Evolutionary conservation across 2,888 invertebrate species (phyloP), one percentile per base, ranked within the genome.

Genomic region (Synergus japonicus): DNA sequence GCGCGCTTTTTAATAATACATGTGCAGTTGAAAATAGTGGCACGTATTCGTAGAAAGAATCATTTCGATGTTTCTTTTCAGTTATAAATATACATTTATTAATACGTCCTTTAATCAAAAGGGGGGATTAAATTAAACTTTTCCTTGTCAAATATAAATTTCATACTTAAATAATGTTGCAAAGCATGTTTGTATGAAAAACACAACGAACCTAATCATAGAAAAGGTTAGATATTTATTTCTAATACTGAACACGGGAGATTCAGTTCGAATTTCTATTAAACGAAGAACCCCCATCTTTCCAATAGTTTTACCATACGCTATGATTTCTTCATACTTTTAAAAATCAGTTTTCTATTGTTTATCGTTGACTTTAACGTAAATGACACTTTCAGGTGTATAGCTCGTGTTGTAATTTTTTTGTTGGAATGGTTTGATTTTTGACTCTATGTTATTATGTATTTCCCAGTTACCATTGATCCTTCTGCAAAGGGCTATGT

Each of bases 171-270:
- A 60, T 60, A 22, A 60, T 60, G 4, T 60, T 22, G 18, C 60
- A 60, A 22, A 22, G n/a, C 22, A 60, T 2, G 18, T 22, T 18
- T 22, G 9, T 4, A 60, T 22, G 18, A 37, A 13, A 58, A 77
- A 29, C 10, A 54, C 65, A 2, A 67, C 67, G 18, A 22, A 41
- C 10, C 22, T 37, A 69, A 76, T 91, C 93, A 96, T 66, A 96
- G 93, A 93, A 99, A 98, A 18, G 96, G 95, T 92, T 99, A 97
- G 82, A 99, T 95, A 89, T 95, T 96, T 85, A 99, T 95, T 94
- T 99, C 99, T 54, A 99, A 93, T 29, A 95, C 96, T 4, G 99
- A 96, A 91, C 98, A 98, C 0, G 99, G 99, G 91, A 97, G 95
- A 85, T 94, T 95, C 78, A 99, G 93, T 78, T 98, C 99, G 93